phyloP scores from a whole-genome alignment of 2,113 vertebrate genomes.

The Dunckerocampus dactyliophorus region DNA sequence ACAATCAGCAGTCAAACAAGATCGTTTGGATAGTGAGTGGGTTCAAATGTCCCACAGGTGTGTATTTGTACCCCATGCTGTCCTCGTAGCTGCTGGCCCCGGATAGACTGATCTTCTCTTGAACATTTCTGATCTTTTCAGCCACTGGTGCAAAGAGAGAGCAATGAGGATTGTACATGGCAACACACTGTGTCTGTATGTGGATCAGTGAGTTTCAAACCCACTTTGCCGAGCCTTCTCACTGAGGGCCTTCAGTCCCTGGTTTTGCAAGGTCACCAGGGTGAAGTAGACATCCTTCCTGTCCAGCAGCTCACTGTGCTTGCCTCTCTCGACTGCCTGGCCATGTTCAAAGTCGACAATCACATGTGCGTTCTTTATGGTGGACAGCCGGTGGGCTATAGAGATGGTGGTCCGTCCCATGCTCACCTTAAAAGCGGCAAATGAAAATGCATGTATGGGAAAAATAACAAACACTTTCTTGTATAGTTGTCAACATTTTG shows the following conservation, averaged over 20 bases:
- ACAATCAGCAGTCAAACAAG: no score
- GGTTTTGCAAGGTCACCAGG: constrained; percentile 89
- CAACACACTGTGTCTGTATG: background rate
- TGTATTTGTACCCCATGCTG: constrained; percentile 80
- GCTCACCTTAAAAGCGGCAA: constrained; percentile 69
- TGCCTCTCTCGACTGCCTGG: constrained; percentile 85
- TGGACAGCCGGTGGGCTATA: constrained; percentile 89
- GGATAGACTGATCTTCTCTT: constrained; percentile 67
- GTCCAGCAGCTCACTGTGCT: constrained; percentile 85
- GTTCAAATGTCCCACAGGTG: background rate
- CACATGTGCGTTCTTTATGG: constrained; percentile 83
- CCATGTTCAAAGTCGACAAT: constrained; percentile 92
- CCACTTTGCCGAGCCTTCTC: constrained; percentile 72
- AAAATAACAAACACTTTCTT: no score
- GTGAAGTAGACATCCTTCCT: constrained; percentile 96
- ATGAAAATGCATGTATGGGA: background rate
- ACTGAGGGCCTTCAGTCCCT: constrained; percentile 77
- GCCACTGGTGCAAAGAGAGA: constrained; percentile 57
- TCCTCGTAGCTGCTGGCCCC: constrained; percentile 81
- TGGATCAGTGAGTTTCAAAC: constrained; percentile 10
- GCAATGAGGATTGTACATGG: background rate
- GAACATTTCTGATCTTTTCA: constrained; percentile 40
- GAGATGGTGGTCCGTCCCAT: constrained; percentile 84
- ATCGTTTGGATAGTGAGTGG: no score
- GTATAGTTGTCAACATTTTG: no score